Evolutionary conservation across 1,140 invertebrate species (phyloP).

Genomic region (Drosophila nannoptera): DNA sequence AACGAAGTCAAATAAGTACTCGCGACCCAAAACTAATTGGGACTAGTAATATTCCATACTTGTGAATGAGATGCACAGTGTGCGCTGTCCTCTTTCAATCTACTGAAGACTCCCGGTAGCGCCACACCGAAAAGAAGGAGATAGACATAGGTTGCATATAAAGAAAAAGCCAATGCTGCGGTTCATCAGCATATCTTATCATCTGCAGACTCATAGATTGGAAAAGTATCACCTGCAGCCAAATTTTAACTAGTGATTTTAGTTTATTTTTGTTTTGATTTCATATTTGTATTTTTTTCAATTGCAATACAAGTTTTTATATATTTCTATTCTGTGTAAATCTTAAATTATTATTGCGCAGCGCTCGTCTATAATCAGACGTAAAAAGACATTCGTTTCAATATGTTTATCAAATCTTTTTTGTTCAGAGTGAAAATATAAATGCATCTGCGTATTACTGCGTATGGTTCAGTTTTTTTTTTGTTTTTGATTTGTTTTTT

Average conservation of each 20-base stretch:
- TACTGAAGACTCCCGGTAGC: no score
- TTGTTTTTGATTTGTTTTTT: no score
- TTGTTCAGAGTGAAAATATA: slow-evolving; percentile 65
- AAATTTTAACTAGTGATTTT: slow-evolving; percentile 26
- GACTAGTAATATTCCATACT: not conserved
- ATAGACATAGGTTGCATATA: no score
- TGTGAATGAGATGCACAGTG: not conserved
- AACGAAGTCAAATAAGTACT: not conserved
- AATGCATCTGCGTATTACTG: slow-evolving; percentile 66
- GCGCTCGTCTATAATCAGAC: slow-evolving; percentile 41
- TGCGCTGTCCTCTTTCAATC: no score
- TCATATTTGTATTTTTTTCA: slow-evolving; percentile 32
- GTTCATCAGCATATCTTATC: no score
- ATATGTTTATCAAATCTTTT: slow-evolving; percentile 67
- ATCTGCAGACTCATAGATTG: no score
- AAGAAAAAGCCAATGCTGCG: no score
- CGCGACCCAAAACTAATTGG: not conserved
- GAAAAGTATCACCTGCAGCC: no score
- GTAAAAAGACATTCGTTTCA: slow-evolving; percentile 36
- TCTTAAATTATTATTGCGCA: slow-evolving; percentile 74
- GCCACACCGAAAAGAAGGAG: no score
- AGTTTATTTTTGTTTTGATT: slow-evolving; percentile 55
- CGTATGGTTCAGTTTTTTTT: slow-evolving; percentile 42
- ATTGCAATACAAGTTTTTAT: slow-evolving; percentile 68
- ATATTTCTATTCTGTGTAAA: slow-evolving; percentile 66